Evolutionary conservation across 2,797 vertebrate genomes (phyloP), one percentile per base, ranked within the genome.

Genomic region (Gymnothorax reevesii): DNA sequence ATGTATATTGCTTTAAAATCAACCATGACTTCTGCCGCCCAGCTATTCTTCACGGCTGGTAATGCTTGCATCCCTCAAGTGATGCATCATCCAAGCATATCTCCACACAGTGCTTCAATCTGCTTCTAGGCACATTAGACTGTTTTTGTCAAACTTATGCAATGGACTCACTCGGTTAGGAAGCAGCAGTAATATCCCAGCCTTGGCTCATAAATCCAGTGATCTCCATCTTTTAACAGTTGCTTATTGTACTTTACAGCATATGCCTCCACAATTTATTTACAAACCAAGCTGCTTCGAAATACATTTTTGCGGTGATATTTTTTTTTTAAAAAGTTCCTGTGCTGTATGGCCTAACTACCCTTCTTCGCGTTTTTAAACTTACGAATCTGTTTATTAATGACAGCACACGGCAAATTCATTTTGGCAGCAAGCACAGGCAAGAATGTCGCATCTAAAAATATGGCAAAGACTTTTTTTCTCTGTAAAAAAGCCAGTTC

Each of bases 281-380:
- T 83, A 57, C 7, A 5, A 71, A 57, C 85, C 49, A 64, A 62
- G 52, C 62, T 55, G 59, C 71, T 83, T 83, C 64, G 57, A 52
- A 25, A 83, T 59, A 71, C 79, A 79, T 25, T 84, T 83, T 86
- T 83, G 22, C 83, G 49, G 52, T 57, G 77, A 71, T 69, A 62
- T 42, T 86, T 82, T n/a, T 82, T n/a, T 82, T 59, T 82, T 22
- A 82, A 57, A 64, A 86, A 54, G 75, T 64, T 86, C 15, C 55
- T 66, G 77, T 55, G n/a, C 55, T 52, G 52, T 80, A 52, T 55
- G 54, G 33, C 77, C 17, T 83, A 62, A 69, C 42, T 64, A 57
- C 33, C 27, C 59, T 60, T 9, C 17, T 3, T 57, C 33, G 33
- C 33, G 33, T 84, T 49, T 62, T 59, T 27, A 73, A 77, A 20